phyloP scores from a whole-genome alignment of 2,797 vertebrate genomes.

The Apodemus agrarius region DNA sequence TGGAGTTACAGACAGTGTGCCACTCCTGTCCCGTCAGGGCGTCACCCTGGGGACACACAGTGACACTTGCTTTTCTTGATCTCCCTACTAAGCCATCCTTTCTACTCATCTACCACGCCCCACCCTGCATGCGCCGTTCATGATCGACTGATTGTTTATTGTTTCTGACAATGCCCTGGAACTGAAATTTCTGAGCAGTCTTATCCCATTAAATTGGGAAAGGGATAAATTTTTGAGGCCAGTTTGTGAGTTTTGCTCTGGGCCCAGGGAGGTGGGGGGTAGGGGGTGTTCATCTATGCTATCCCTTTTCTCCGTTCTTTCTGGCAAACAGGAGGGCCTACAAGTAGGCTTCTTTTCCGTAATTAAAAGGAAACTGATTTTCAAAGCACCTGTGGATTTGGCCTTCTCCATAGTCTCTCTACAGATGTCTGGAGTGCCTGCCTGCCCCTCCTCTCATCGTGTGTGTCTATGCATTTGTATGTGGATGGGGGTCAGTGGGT shows the following conservation, averaged over 20 bases:
- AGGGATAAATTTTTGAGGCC: conserved; percentile 29
- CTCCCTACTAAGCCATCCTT: background rate
- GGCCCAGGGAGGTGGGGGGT: too few relatives aligned
- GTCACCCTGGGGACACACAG: background rate
- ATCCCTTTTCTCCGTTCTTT: background rate
- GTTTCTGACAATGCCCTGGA: conserved; percentile 31
- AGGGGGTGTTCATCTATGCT: background rate
- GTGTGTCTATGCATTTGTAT: background rate
- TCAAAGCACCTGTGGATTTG: background rate
- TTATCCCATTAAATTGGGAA: conserved; percentile 48
- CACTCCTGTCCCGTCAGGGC: background rate
- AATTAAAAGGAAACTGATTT: background rate
- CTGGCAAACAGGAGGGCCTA: background rate
- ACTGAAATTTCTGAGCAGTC: conserved; percentile 42
- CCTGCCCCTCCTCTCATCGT: background rate
- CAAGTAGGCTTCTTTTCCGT: conserved; percentile 30
- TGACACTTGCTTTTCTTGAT: background rate
- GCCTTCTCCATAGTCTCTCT: background rate
- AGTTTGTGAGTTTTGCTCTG: conserved; percentile 22
- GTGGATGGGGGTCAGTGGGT: background rate
- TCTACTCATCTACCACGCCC: background rate
- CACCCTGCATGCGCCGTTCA: background rate
- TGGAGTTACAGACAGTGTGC: background rate
- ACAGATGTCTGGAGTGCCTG: background rate
- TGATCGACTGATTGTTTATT: background rate